These are phyloP conservation scores for Chloroclystis v-ata DNA, from an alignment of 2,888 invertebrate species.

Conservation along the genomic window DNA sequence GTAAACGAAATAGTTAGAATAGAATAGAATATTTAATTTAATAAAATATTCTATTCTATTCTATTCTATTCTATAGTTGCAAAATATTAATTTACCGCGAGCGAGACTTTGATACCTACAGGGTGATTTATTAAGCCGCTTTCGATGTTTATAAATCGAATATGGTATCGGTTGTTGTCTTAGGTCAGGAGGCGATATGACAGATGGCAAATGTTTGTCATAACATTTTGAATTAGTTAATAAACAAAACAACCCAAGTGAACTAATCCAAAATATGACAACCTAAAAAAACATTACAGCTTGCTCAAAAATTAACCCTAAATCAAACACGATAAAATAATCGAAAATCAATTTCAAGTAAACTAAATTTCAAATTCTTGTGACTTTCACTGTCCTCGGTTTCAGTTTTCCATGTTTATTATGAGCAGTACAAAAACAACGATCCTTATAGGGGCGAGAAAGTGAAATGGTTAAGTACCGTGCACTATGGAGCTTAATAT, in stretches of 20 bases:
- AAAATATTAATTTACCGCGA: slow-evolving; percentile 12
- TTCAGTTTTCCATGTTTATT: slow-evolving; percentile 36
- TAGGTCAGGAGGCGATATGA: background rate
- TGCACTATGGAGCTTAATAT: background rate
- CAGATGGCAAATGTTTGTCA: no score
- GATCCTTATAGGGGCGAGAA: slow-evolving; percentile 17
- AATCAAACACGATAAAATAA: no score
- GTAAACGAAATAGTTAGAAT: no score
- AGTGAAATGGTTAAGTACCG: slow-evolving; percentile 14
- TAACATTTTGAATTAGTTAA: no score
- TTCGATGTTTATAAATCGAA: slow-evolving; percentile 8
- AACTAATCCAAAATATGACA: no score
- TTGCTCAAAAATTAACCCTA: no score
- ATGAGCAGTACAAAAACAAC: slow-evolving; percentile 12
- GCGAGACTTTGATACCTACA: slow-evolving; percentile 17
- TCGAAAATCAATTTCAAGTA: no score
- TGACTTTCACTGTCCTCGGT: slow-evolving; percentile 13
- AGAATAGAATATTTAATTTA: no score
- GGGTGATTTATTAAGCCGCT: slow-evolving; percentile 18
- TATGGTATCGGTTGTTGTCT: slow-evolving; percentile 3
- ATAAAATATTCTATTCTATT: no score
- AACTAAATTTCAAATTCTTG: no score
- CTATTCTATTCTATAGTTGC: slow-evolving; percentile 12
- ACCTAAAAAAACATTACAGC: no score
- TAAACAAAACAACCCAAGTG: no score